These are phyloP conservation scores for Poecilia wingei DNA, from an alignment of 2,797 vertebrate species.

Conservation along the genomic window DNA sequence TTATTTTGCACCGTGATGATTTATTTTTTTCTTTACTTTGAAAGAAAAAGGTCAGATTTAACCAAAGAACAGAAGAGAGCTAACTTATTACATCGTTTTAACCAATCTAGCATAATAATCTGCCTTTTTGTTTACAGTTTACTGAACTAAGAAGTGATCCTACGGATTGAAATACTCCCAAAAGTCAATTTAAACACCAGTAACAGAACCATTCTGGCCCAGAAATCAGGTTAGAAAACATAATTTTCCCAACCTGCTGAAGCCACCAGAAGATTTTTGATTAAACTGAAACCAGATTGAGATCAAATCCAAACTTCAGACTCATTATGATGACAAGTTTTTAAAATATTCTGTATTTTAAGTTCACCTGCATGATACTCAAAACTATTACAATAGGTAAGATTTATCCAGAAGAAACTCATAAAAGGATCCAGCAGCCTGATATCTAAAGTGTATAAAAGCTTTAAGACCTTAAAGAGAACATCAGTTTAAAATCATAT, in stretches of 20 bases:
- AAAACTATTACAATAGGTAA: constrained; percentile 71
- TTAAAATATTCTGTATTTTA: constrained; percentile 21
- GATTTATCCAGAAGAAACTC: constrained; percentile 62
- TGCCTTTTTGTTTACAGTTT: constrained; percentile 44
- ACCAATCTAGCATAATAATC: constrained; percentile 43
- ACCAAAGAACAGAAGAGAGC: constrained; percentile 78
- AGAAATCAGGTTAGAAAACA: constrained; percentile 58
- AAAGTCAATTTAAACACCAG: constrained; percentile 42
- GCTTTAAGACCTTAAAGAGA: constrained; percentile 78
- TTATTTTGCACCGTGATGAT: constrained; percentile 55
- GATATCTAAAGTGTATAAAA: constrained; percentile 79
- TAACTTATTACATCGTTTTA: constrained; percentile 34
- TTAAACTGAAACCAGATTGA: constrained; percentile 19
- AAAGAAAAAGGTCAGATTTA: constrained; percentile 72
- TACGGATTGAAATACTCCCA: constrained; percentile 43
- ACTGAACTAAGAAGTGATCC: constrained; percentile 45
- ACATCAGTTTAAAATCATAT: constrained; percentile 65
- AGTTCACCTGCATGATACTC: constrained; percentile 74
- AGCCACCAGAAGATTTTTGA: constrained; percentile 26
- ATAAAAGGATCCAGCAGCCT: constrained; percentile 65
- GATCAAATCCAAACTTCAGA: constrained; percentile 9
- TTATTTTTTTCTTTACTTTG: constrained; percentile 49
- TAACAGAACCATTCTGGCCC: constrained; percentile 55
- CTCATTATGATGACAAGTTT: not conserved
- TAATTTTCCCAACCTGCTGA: constrained; percentile 32